Base-by-base conservation (phyloP, 2,888 invertebrate genomes). In the Drepana falcataria region DNA sequence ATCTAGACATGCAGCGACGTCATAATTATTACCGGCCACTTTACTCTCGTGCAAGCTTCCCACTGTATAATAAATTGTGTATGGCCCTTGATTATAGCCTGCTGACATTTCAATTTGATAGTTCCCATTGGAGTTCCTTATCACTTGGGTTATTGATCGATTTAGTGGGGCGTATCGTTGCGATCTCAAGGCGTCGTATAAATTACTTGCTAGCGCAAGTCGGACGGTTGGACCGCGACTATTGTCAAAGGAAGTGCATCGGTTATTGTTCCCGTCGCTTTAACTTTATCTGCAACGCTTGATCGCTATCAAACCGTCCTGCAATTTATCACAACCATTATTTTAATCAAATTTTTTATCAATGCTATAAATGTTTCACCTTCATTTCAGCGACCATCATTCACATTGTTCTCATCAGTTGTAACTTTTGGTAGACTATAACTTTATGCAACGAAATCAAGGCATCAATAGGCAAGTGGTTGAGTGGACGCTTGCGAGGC, bases 171-270 rank as follows among this genome's bases (percentile, higher is more conserved):
- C 73, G 66, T 87, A 89, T 87, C 87, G 76, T 77, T 73, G 78
- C 77, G 77, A 86, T 86, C 85, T 85, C 65, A 60, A 64, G 64
- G 66, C 76, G 61, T 72, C 70, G 76, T 78, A 86, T 87, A 86
- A 87, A 83, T 87, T 81, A 80, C 73, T 69, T 51, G 63, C 53
- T 56, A 53, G 66, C 65, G 64, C 63, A 62, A 71, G 72, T 68
- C 68, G 69, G 64, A 64, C 66, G 64, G 59, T 68, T 66, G 63
- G 60, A 68, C 71, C 64, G 63, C 65, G 68, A 76, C 77, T 74
- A 83, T 86, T 89, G 88, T 87, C 86, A 84, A 83, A 87, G 87
- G 85, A 85, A 85, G 85, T 85, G 85, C 86, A 86, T 87, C 86
- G 81, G 84, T 87, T 87, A 89, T 90, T 88, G 88, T 89, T 87